phyloP scores from a whole-genome alignment of 2,113 vertebrate genomes.

The Percopsis transmontana region DNA sequence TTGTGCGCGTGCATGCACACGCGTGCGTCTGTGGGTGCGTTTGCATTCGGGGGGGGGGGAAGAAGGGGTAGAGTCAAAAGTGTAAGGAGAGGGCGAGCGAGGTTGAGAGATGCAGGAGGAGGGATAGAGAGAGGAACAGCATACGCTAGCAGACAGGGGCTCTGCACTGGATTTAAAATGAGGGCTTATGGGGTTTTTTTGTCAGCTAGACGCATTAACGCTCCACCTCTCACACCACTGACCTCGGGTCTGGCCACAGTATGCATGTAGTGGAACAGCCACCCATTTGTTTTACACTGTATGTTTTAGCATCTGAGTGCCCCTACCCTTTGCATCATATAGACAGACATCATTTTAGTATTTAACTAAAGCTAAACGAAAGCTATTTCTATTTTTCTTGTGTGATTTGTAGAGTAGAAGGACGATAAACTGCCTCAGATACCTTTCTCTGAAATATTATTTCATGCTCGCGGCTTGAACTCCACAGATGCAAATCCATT shows the following conservation, averaged over 20 bases:
- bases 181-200: constrained; percentile 58
- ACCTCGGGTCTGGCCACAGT: constrained; percentile 43
- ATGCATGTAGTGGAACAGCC: too few species aligned
- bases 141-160: constrained; percentile 61
- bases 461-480: too few species aligned
- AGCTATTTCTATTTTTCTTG: too few species aligned
- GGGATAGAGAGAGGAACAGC: constrained; percentile 50
- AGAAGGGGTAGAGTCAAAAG: constrained; percentile 35
- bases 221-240: constrained; percentile 31
- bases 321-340: too few species aligned
- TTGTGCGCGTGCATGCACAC: constrained; percentile 30
- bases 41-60: constrained; percentile 22
- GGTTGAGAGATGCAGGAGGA: constrained; percentile 41
- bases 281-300: background rate
- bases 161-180: constrained; percentile 58
- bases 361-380: too few species aligned
- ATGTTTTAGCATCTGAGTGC: too few species aligned
- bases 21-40: constrained; percentile 9
- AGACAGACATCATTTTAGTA: too few species aligned
- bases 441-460: too few species aligned
- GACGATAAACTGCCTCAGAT: too few species aligned
- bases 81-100: constrained; percentile 46
- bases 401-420: too few species aligned
- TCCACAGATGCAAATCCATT: too few species aligned
- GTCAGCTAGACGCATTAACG: constrained; percentile 50